A percentile compares a stretch with the other conserved stretches of the same genome.
Evolutionary conservation across 2,888 invertebrate genomes (phyloP).

Genomic region (Hemithea aestivaria): DNA sequence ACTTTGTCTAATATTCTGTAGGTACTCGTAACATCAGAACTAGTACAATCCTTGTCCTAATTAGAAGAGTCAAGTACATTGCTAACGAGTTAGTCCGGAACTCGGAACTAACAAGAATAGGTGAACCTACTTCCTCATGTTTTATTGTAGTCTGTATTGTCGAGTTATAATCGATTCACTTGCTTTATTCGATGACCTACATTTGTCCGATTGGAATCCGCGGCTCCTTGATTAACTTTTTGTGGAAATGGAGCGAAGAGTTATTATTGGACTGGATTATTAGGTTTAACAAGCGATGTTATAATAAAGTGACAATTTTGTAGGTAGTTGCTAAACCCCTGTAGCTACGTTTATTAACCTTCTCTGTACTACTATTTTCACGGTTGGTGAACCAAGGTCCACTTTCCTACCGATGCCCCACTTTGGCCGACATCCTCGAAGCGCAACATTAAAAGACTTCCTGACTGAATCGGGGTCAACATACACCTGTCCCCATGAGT

Average conservation of each 20-base stretch:
- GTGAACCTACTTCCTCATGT: slow-evolving; percentile 21
- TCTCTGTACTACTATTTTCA: too few species aligned
- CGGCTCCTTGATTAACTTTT: slow-evolving; percentile 8
- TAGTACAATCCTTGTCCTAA: slow-evolving; percentile 23
- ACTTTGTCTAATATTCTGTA: slow-evolving; percentile 1
- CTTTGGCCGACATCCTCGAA: too few species aligned
- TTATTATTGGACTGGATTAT: neutral
- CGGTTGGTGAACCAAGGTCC: too few species aligned
- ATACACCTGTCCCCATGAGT: slow-evolving; percentile 10
- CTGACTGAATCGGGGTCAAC: slow-evolving; percentile 3
- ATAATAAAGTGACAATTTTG: too few species aligned
- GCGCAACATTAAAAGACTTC: too few species aligned
- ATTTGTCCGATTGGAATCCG: slow-evolving; percentile 12
- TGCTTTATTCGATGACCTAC: slow-evolving; percentile 23
- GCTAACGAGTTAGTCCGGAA: slow-evolving; percentile 17
- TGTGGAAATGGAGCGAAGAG: slow-evolving; percentile 4
- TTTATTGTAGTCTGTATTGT: slow-evolving; percentile 17
- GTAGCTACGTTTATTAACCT: too few species aligned
- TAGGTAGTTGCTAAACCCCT: too few species aligned
- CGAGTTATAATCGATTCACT: slow-evolving; percentile 1
- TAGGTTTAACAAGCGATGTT: too few species aligned
- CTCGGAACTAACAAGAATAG: slow-evolving; percentile 3
- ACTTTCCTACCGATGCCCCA: too few species aligned
- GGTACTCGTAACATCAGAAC: slow-evolving; percentile 1
- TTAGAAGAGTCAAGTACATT: slow-evolving; percentile 14